Base-by-base conservation (phyloP, 1,140 invertebrate genomes). In the Triops cancriformis region DNA sequence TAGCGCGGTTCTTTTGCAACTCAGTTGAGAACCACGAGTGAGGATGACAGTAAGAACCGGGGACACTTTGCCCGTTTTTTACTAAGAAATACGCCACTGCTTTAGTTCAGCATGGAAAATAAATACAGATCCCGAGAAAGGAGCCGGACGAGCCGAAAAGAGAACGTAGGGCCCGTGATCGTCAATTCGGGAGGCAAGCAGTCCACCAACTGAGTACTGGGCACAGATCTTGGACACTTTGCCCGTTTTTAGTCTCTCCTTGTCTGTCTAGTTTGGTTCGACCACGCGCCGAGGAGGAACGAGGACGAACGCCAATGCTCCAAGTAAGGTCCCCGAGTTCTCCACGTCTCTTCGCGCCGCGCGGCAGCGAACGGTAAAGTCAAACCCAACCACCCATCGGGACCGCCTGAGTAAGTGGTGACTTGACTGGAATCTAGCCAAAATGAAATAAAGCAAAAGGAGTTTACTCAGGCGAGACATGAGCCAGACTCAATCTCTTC, bases 161-260 rank as follows among this genome's bases (percentile, higher is more conserved):
- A 23, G 51, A 64, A 23, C 5, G 51, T 12, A 64, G 3, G 51
- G n/a, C 51, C 51, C 51, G 14, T 18, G 51, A n/a, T 64, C 18
- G 51, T 64, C 51, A 23, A 64, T 64, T 64, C 51, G 51, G 51
- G 51, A 64, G 10, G 51, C 51, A 64, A 64, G 51, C 51, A 9
- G 51, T 18, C 51, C 51, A 64, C 51, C 51, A 64, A 64, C 51
- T 64, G 51, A 64, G 51, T 64, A 64, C 51, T 64, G 51, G 51
- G 51, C 51, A 64, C 51, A 64, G 51, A 64, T 64, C 51, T 64
- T 64, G 51, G 51, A 64, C 51, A 64, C 51, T 64, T 64, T 64
- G 51, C 51, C 51, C 51, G 18, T 64, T 64, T 64, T 64, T 64
- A 64, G 51, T 64, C 51, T 64, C 51, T 64, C 51, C 51, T 64